phyloP scores from a whole-genome alignment of 2,797 vertebrate species.

The Cuniculus paca region DNA sequence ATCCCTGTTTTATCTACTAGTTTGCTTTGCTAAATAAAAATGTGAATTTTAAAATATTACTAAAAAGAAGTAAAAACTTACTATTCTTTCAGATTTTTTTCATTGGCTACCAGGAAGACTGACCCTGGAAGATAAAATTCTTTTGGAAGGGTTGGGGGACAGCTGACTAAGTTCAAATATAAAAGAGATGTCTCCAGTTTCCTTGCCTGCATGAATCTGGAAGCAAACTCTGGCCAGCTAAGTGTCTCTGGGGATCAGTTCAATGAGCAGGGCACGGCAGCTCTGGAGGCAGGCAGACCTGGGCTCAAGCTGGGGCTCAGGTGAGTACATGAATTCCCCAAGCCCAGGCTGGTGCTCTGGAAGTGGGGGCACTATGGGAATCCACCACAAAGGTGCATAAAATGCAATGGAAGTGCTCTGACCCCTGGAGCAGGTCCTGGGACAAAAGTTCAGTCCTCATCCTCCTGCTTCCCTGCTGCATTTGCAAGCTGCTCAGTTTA shows the following conservation, averaged over 20 bases:
- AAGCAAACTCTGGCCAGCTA: neutral
- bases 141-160: neutral
- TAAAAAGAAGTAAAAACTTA: constrained; percentile 36
- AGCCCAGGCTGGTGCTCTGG: neutral
- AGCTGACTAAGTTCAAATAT: neutral
- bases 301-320: neutral
- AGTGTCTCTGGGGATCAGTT: neutral
- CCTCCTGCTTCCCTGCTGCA: neutral
- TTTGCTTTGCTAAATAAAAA: constrained; percentile 57
- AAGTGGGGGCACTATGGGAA: neutral
- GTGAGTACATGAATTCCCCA: neutral
- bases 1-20: neutral
- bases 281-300: neutral
- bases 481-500: neutral
- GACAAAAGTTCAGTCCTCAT: neutral
- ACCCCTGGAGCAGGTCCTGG: neutral
- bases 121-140: neutral
- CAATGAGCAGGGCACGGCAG: neutral
- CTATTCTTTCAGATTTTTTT: constrained; percentile 34
- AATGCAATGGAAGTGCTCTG: neutral
- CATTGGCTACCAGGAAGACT: neutral
- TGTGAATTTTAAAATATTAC: neutral
- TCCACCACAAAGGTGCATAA: neutral
- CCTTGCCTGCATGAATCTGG: neutral
- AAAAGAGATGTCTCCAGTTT: neutral